Percentiles rank a stretch among this genome's conserved stretches.
Evolutionary conservation across 1,140 invertebrate species (phyloP).

Genomic region (Anoplolepis gracilipes): DNA sequence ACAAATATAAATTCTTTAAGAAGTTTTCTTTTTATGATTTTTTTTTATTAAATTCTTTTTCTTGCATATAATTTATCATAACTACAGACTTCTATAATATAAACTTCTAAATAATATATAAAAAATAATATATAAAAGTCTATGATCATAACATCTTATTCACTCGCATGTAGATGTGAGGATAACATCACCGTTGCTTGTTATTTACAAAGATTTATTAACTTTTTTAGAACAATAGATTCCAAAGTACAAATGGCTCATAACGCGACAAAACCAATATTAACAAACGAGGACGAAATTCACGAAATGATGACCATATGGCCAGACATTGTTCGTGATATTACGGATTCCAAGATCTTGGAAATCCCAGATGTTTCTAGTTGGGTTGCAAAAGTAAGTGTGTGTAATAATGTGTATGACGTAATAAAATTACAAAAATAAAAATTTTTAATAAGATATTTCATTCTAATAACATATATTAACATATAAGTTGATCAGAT

Average conservation of each 20-base stretch:
- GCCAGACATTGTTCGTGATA: constrained; percentile 93
- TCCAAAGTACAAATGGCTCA: constrained; percentile 76
- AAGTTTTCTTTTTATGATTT: background rate
- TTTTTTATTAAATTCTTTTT: background rate
- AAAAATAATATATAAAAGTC: too few relatives aligned
- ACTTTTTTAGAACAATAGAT: constrained; percentile 33
- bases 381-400: constrained; percentile 91
- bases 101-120: too few relatives aligned
- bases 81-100: too few relatives aligned
- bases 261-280: constrained; percentile 87
- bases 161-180: background rate
- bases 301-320: constrained; percentile 95
- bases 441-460: background rate
- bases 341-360: constrained; percentile 90
- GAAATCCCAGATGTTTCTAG: constrained; percentile 92
- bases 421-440: background rate
- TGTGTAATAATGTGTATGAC: too few relatives aligned
- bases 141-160: background rate
- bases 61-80: background rate
- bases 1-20: background rate
- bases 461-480: background rate
- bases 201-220: background rate
- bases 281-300: constrained; percentile 91
- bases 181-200: background rate
- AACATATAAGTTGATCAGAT: too few relatives aligned